Base-by-base conservation (phyloP, 2,888 invertebrate species). In the Julus scandinavius region DNA sequence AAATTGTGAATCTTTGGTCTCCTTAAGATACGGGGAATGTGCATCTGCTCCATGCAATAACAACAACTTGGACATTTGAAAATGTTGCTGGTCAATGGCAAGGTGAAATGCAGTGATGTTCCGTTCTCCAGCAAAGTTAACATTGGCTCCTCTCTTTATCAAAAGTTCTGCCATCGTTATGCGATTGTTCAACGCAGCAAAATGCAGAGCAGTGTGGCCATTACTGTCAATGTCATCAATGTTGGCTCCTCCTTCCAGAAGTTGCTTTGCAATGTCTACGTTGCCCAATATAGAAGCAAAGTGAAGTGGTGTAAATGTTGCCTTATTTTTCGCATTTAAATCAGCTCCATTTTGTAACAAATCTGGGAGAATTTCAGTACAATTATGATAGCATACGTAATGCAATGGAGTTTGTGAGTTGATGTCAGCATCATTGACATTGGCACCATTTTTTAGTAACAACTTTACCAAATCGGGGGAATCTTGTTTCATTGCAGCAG, bases 61-160 rank as follows among this genome's bases (percentile, higher is more conserved):
- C 15, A 63, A 7, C 5, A 6, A n/a, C 63, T 63, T n/a, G 0
- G n/a, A 17, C 3, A 63, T n/a, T 17, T n/a, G 2, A n/a, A 17
- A 17, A 63, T 63, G 63, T 15, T n/a, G 89, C 97, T 93, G 89
- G 89, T 94, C 94, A 0, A 96, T 96, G 0, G 96, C 96, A 15
- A 87, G 6, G 29, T 38, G 45, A 50, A 90, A 89, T 45, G 87
- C 41, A 11, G 80, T 87, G 2, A 17, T 1, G 3, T 41, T 40
- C 1, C 17, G 83, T 4, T 13, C 11, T 11, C 38, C 20, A 3
- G 20, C n/a, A 87, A 91, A 91, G 91, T 95, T 94, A 0, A 96
- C 94, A 90, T 95, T 94, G 0, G 96, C 95, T 29, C 95, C 95
- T 88, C 94, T 11, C 38, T 80, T n/a, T 63, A 63, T n/a, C 63